Percentiles rank a stretch among this genome's conserved stretches.
Evolutionary conservation across 1,140 invertebrate species (phyloP).

Genomic region (Tetragonula clypearis): DNA sequence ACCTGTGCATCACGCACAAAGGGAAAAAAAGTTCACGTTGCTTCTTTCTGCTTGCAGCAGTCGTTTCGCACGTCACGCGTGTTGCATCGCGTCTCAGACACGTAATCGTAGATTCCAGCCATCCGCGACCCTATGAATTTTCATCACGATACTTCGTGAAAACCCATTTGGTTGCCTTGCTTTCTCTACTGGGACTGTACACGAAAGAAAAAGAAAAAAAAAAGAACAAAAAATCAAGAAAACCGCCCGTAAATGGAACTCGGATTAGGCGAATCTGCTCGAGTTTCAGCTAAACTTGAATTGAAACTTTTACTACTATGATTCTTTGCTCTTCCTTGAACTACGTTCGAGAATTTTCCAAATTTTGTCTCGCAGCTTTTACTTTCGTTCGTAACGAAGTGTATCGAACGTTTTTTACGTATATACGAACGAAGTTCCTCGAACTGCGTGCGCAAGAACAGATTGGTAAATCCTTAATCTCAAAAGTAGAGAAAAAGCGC

Average conservation of each 20-base stretch:
- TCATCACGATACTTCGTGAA: conserved; percentile 14
- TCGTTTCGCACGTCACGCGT: conserved; percentile 12
- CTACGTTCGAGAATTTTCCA: too few relatives aligned
- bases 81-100: conserved; percentile 7
- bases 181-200: too few relatives aligned
- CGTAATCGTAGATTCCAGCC: conserved; percentile 6
- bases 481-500: too few relatives aligned
- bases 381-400: too few relatives aligned
- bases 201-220: background rate
- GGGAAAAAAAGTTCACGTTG: conserved; percentile 24
- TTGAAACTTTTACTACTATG: background rate
- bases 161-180: background rate
- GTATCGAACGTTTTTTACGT: too few relatives aligned
- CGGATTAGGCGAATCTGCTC: background rate
- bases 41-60: background rate
- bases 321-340: background rate
- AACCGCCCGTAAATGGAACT: background rate
- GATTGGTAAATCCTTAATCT: too few relatives aligned
- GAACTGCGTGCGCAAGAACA: too few relatives aligned
- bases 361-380: too few relatives aligned
- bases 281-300: background rate
- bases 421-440: too few relatives aligned
- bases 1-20: background rate
- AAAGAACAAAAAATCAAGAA: too few relatives aligned
- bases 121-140: conserved; percentile 17